Evolutionary conservation across 1,140 invertebrate genomes (phyloP).

Genomic region (Sminthurinus signatus): DNA sequence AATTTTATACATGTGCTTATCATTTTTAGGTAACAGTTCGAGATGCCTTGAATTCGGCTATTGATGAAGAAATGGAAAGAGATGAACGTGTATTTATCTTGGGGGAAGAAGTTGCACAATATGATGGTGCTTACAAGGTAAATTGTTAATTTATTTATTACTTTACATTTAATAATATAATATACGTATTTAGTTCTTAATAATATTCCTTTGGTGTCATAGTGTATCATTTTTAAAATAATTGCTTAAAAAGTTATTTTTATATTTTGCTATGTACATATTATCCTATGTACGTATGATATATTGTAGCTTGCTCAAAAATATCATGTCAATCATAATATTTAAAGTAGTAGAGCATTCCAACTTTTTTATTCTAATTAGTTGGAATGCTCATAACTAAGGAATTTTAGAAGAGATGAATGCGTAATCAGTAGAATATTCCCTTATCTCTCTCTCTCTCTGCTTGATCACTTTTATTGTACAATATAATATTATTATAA

Average conservation of each 20-base stretch:
- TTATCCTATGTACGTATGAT: too few relatives aligned
- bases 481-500: too few relatives aligned
- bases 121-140: constrained; percentile 37
- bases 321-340: too few relatives aligned
- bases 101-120: constrained; percentile 74
- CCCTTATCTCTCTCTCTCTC: too few relatives aligned
- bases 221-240: neutral
- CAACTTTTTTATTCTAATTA: too few relatives aligned
- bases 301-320: too few relatives aligned
- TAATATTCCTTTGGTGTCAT: neutral
- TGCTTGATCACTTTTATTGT: too few relatives aligned
- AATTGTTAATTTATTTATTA: neutral
- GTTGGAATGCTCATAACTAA: too few relatives aligned
- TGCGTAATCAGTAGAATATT: too few relatives aligned
- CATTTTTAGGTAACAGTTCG: constrained; percentile 81
- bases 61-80: constrained; percentile 94
- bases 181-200: neutral
- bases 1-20: too few relatives aligned
- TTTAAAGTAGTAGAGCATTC: too few relatives aligned
- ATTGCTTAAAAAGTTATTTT: constrained; percentile 4
- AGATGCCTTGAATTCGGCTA: constrained; percentile 92
- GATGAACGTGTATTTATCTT: constrained; percentile 92
- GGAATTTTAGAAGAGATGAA: too few relatives aligned
- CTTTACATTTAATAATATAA: neutral
- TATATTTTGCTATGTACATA: neutral